phyloP scores from a whole-genome alignment of 2,113 vertebrate genomes.

The Zosterops pallidus region DNA sequence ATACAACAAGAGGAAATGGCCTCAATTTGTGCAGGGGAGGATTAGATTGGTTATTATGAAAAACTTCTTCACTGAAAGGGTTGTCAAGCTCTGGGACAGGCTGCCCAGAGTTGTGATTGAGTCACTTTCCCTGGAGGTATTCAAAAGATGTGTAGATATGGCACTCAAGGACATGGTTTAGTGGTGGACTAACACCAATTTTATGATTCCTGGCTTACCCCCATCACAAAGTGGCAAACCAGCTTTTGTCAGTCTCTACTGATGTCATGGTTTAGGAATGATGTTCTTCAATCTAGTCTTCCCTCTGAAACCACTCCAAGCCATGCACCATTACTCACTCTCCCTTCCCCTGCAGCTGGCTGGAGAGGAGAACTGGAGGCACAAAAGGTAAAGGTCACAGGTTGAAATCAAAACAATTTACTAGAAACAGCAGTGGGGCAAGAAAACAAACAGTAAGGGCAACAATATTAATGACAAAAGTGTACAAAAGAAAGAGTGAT shows the following conservation, averaged over 20 bases:
- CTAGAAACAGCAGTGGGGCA: background rate
- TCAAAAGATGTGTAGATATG: background rate
- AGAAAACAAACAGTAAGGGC: background rate
- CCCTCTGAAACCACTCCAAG: background rate
- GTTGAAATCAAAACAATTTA: background rate
- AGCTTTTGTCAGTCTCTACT: background rate
- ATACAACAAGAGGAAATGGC: background rate
- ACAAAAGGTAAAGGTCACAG: background rate
- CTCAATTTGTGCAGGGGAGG: background rate
- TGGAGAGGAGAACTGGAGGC: background rate
- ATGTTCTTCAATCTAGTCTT: background rate
- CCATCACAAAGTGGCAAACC: background rate
- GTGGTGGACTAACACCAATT: background rate
- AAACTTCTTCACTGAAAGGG: fast-evolving
- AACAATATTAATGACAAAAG: background rate
- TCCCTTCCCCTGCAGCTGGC: background rate
- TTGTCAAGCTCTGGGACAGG: background rate
- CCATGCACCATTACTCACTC: background rate
- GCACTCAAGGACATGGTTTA: background rate
- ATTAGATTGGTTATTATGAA: background rate
- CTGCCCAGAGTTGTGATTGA: background rate
- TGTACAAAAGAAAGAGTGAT: background rate
- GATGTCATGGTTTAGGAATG: background rate
- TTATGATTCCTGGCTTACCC: background rate
- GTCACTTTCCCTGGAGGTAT: background rate